Conservation (phyloP, 2,113 vertebrate species). For the Poeciliopsis prolifica region DNA sequence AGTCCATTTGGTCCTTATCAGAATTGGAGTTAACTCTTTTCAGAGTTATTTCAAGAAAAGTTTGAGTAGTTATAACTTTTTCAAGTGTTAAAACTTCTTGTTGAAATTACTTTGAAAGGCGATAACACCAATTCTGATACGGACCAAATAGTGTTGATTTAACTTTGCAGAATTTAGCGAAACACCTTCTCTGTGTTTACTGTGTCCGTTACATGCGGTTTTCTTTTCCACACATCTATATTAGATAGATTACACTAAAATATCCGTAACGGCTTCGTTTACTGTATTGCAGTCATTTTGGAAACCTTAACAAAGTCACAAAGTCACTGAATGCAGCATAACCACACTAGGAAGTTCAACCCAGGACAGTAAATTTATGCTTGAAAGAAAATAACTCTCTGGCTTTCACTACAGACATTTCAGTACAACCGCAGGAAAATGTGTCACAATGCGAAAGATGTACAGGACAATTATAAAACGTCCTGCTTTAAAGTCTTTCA, state of each 20-base stretch:
- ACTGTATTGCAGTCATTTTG: no score
- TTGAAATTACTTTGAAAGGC: no score
- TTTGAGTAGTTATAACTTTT: no score
- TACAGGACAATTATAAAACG: background rate
- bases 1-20: no score
- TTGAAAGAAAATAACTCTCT: background rate
- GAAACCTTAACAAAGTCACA: background rate
- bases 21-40: no score
- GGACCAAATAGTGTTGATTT: no score
- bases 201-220: no score
- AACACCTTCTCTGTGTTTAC: background rate
- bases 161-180: background rate
- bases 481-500: background rate
- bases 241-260: background rate
- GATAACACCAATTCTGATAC: no score
- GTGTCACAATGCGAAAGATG: background rate
- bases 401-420: background rate
- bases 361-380: background rate
- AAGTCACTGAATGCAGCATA: background rate
- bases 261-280: no score
- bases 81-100: no score
- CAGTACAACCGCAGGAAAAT: background rate
- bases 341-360: background rate
- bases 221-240: no score
- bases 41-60: no score